Evolutionary conservation across 2,797 vertebrate species (phyloP), one percentile per base, ranked within the genome.

Genomic region (Oryzias sinensis): DNA sequence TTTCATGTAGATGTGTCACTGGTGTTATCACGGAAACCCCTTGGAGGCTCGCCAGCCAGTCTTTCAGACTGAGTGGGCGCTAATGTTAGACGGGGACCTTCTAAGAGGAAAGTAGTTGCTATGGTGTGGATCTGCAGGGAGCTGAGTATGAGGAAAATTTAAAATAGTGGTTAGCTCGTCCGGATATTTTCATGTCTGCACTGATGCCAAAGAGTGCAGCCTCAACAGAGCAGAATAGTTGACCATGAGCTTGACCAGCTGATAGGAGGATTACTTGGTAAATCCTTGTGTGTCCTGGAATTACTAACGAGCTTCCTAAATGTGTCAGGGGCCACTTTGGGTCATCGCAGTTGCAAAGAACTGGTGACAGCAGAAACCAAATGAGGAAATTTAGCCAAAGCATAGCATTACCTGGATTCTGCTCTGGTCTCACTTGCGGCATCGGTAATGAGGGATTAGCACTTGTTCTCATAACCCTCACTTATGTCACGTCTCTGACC

Each of bases 241-340:
- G 14, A 59, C 20, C 43, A 56, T 46, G n/a, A 40, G 70, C 70
- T 44, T 56, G 68, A 80, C 46, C 62, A 58, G 75, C 69, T 73
- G 59, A 68, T 44, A 59, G 52, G 43, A 52, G 76, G 84, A 87
- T 88, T 88, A 89, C 65, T n/a, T 1, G 6, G 60, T 55, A 79
- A 86, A 88, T 82, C 82, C 80, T 37, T 24, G 5, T 1, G 18
- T 74, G 79, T 79, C 79, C 82, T 79, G 73, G 76, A 85, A 86
- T 79, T 76, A 71, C 72, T 78, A 77, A 73, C 59, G 24, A 70
- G 67, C 61, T 51, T 46, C 57, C 62, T 76, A 56, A 83, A 77
- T 63, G 56, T 52, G 75, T 69, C 46, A 15, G 4, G 49, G 55
- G 67, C 1, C 50, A 69, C 63, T 53, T 52, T 13, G 18, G 44